Evolutionary conservation across 1,140 invertebrate genomes (phyloP).

Genomic region (Apis florea): DNA sequence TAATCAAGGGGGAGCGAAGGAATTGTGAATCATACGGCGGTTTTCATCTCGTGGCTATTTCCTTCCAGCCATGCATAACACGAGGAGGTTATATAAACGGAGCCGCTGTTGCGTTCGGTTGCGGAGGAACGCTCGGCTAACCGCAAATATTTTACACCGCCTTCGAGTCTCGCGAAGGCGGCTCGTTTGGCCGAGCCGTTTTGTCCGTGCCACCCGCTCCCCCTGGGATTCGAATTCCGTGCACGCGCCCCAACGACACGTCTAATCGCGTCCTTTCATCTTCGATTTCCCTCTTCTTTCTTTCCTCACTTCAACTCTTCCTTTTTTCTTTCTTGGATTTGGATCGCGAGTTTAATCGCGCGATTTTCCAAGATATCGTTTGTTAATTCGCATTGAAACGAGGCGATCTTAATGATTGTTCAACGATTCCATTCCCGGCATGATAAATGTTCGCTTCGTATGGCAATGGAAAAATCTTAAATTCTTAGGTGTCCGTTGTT

Average conservation of each 20-base stretch:
- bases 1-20: neutral
- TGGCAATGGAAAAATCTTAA: no score
- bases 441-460: no score
- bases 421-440: no score
- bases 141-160: conserved; percentile 64
- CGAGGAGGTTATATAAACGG: conserved; percentile 34
- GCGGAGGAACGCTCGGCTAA: conserved; percentile 37
- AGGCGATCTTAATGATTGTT: no score
- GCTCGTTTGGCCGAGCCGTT: conserved; percentile 45
- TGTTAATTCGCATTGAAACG: no score
- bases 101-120: conserved; percentile 52
- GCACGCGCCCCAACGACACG: conserved; percentile 14
- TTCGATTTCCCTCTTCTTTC: neutral
- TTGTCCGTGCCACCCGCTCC: conserved; percentile 1
- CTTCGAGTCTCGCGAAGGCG: conserved; percentile 49
- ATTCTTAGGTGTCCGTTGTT: no score
- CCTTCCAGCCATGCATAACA: conserved; percentile 52
- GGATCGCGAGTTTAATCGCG: no score
- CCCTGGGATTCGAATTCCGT: conserved; percentile 32
- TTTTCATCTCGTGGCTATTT: conserved; percentile 58
- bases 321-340: neutral
- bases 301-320: neutral
- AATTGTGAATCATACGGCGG: conserved; percentile 41
- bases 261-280: conserved; percentile 16
- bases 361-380: no score